Percentiles rank a stretch among this genome's conserved stretches.
phyloP scores from a whole-genome alignment of 2,113 vertebrate genomes.

The Glaucomys volans region DNA sequence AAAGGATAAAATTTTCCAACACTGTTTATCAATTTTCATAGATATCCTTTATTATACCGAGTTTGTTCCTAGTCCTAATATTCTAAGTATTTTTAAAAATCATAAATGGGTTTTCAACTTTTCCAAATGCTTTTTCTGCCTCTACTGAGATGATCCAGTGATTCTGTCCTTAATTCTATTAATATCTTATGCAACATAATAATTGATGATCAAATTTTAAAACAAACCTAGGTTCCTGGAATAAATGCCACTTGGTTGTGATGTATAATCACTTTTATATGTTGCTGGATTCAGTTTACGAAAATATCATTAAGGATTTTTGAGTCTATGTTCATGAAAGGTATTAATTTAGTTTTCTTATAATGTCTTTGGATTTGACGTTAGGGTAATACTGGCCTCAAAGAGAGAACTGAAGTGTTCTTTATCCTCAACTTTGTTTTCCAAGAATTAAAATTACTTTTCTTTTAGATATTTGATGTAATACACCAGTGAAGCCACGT shows the following conservation, averaged over 20 bases:
- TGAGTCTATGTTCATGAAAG: not conserved
- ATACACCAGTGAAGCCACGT: not conserved
- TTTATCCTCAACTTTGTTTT: constrained; percentile 4
- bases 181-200: not conserved
- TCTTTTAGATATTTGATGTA: not conserved
- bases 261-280: not conserved
- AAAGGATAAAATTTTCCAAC: not conserved
- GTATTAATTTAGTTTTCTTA: not conserved
- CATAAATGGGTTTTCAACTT: not conserved
- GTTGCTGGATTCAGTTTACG: not conserved
- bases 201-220: constrained; percentile 27
- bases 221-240: not conserved
- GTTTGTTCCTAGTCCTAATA: not conserved
- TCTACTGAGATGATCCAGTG: not conserved
- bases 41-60: not conserved
- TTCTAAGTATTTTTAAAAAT: not conserved
- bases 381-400: not conserved
- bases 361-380: not conserved
- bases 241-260: not conserved
- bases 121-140: constrained; percentile 15
- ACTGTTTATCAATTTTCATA: constrained; percentile 22
- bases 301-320: not conserved
- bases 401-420: not conserved
- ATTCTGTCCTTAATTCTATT: not conserved
- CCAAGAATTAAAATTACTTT: not conserved